Conservation (phyloP, 2,113 vertebrate genomes). For the Oreochromis niloticus region DNA sequence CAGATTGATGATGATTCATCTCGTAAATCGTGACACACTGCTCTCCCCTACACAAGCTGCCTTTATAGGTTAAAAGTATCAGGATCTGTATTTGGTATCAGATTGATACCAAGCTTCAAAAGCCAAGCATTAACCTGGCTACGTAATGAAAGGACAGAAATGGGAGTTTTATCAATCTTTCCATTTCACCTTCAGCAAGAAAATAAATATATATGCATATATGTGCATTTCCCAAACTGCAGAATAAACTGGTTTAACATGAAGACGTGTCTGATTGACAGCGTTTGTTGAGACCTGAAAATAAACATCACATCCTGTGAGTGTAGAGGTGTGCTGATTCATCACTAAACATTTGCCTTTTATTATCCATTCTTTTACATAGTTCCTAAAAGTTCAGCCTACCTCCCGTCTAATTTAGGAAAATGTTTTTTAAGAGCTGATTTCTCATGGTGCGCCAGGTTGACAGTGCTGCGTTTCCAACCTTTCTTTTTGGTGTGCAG, state of each 20-base stretch:
- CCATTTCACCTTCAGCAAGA: neutral
- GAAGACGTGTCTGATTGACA: neutral
- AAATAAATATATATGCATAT: neutral
- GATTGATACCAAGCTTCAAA: neutral
- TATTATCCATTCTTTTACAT: neutral
- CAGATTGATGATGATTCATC: neutral
- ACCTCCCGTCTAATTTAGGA: constrained; percentile 22
- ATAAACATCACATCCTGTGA: neutral
- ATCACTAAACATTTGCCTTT: neutral
- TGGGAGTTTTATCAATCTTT: neutral
- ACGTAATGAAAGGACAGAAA: neutral
- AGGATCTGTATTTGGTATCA: neutral
- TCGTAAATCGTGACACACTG: neutral
- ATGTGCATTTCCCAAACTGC: neutral
- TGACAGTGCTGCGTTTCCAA: neutral
- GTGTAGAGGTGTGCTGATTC: neutral
- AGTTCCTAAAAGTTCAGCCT: constrained; percentile 8
- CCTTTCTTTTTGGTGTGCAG: neutral
- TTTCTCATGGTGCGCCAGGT: neutral
- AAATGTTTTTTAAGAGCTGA: constrained; percentile 13
- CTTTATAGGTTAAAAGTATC: neutral
- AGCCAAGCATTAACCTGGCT: neutral
- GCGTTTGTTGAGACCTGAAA: neutral
- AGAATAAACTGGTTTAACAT: neutral
- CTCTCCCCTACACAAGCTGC: neutral